phyloP scores from a whole-genome alignment of 2,113 vertebrate species.

The Phyllopteryx taeniolatus region DNA sequence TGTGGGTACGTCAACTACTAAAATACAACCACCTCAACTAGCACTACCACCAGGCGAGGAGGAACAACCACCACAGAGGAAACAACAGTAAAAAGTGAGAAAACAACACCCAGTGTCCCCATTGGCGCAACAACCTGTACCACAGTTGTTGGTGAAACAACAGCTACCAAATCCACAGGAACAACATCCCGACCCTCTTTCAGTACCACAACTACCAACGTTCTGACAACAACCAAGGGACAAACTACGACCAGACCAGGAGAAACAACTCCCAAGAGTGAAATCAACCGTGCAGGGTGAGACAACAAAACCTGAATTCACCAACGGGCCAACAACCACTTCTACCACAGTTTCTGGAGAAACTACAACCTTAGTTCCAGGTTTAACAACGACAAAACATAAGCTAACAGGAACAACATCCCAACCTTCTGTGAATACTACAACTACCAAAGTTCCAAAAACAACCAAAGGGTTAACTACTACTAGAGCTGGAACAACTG shows the following conservation, averaged over 20 bases:
- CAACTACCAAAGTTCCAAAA: neutral
- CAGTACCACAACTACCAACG: neutral
- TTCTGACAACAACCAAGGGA: neutral
- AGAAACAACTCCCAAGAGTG: conserved; percentile 2
- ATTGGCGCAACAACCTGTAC: neutral
- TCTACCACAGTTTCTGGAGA: no score
- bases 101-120: neutral
- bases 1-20: neutral
- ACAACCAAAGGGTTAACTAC: neutral
- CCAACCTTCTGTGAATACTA: neutral
- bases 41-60: neutral
- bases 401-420: neutral
- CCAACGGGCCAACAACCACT: neutral
- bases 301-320: conserved; percentile 3
- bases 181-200: conserved; percentile 10
- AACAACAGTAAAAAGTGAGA: neutral
- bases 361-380: no score
- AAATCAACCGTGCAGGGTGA: neutral
- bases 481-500: neutral
- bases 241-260: neutral
- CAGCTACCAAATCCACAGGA: neutral
- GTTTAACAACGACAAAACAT: no score
- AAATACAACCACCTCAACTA: neutral
- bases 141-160: conserved; percentile 16
- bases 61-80: neutral